Evolutionary conservation across 1,140 invertebrate species (phyloP), one percentile per base, ranked within the genome.

Genomic region (Trigoniulus corallinus): DNA sequence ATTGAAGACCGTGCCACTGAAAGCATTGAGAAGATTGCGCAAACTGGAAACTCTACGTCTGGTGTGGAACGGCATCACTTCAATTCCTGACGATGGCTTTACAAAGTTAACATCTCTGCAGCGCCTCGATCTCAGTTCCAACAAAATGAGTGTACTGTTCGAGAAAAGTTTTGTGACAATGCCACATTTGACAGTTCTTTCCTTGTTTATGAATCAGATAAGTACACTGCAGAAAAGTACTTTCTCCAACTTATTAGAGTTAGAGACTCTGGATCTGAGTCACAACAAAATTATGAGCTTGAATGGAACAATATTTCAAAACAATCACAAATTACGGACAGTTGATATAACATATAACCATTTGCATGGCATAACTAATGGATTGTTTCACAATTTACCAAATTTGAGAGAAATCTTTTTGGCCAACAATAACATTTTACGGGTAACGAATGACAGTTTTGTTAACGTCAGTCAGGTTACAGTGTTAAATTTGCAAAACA

Each of bases 311-410:
- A 73, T 73, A 41, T 88, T 92, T 64, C 74, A 75, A 57, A 67
- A 67, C 42, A 88, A 89, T 61, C 73, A 75, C 50, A 76, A 79
- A 40, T 66, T 92, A 44, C 73, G 79, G 26, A 86, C 81, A 0
- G 78, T 91, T 55, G 87, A 92, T 63, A 64, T 92, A 27, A 87
- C 83, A 59, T 79, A 87, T 61, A 92, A 92, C 68, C 86, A 92
- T 60, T 48, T 92, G 15, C 86, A 91, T 62, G 77, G 81, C 51
- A 80, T 91, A 1, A 74, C 75, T 26, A 54, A 64, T 22, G 83
- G 83, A 0, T 74, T 88, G 1, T 92, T 93, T 62, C 74, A 79
- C 15, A 77, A 79, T 59, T 65, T 92, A 44, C 77, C 77, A 0
- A 78, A 86, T 51, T 66, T 93, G 1, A 73, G 79, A 34, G 82